A percentile compares a stretch with the other conserved stretches of the same genome.
Conservation (phyloP, 2,113 vertebrate species). For the Psittacula cyanocephala region DNA sequence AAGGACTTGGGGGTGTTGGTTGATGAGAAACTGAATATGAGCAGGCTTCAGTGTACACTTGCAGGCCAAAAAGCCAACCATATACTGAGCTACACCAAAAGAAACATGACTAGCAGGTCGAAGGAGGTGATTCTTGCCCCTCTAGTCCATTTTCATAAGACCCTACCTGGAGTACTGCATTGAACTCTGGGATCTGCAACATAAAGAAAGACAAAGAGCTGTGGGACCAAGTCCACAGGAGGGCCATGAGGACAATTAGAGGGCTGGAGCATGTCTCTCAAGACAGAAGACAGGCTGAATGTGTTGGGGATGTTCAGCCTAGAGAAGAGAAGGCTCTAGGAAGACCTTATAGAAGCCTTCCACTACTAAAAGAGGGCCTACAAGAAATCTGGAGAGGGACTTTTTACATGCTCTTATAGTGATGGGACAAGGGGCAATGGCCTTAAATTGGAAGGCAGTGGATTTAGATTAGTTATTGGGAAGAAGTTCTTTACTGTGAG, state of each 20-base stretch:
- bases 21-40: not conserved
- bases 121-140: not conserved
- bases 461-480: not conserved
- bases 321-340: not conserved
- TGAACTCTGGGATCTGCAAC: not conserved
- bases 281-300: not conserved
- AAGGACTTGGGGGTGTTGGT: not conserved
- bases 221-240: not conserved
- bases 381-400: not conserved
- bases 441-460: not conserved
- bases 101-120: not conserved
- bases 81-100: not conserved
- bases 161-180: not conserved
- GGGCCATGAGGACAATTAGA: not conserved
- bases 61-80: not conserved
- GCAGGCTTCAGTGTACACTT: not conserved
- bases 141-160: not conserved
- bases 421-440: not conserved
- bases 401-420: not conserved
- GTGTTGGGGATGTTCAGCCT: not conserved
- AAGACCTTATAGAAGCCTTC: not conserved
- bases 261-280: not conserved
- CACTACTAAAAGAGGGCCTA: not conserved
- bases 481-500: not conserved
- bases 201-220: not conserved